Evolutionary conservation across 1,140 invertebrate species (phyloP).

Genomic region (Orchesella cincta): DNA sequence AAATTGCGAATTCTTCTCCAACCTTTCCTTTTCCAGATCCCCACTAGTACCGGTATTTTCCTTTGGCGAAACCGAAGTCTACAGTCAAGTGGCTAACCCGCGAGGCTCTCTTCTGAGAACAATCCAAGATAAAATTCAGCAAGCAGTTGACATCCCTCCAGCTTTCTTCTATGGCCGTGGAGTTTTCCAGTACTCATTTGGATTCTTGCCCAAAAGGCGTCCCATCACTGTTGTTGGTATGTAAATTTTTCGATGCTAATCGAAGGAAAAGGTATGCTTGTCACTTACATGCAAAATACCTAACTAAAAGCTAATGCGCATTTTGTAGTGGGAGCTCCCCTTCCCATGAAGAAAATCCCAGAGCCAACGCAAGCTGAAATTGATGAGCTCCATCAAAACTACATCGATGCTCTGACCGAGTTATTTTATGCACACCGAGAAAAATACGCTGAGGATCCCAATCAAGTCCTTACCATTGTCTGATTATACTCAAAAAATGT

Average conservation of each 20-base stretch:
- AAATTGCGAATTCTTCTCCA: conserved; percentile 55
- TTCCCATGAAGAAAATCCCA: conserved; percentile 69
- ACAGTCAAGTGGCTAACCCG: conserved; percentile 72
- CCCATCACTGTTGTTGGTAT: conserved; percentile 80
- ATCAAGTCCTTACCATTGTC: background rate
- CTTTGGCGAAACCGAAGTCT: conserved; percentile 90
- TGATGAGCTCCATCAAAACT: conserved; percentile 72
- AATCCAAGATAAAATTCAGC: conserved; percentile 71
- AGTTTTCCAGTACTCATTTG: conserved; percentile 85
- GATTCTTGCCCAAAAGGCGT: conserved; percentile 74
- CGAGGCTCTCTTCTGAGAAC: conserved; percentile 68
- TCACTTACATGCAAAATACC: no score
- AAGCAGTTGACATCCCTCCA: conserved; percentile 73
- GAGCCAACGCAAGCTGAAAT: conserved; percentile 74
- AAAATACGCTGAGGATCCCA: conserved; percentile 64
- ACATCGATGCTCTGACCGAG: conserved; percentile 67
- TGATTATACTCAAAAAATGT: no score
- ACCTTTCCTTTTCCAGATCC: conserved; percentile 61
- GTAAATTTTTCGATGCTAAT: background rate
- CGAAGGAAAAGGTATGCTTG: no score
- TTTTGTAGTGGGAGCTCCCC: conserved; percentile 75
- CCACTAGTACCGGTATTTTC: conserved; percentile 83
- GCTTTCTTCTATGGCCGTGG: conserved; percentile 80
- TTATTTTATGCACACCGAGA: conserved; percentile 80
- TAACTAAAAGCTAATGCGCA: background rate